A percentile compares a stretch with the other conserved stretches of the same genome.
Conservation (phyloP, 2,888 invertebrate species). For the Aspidiotus destructor region DNA sequence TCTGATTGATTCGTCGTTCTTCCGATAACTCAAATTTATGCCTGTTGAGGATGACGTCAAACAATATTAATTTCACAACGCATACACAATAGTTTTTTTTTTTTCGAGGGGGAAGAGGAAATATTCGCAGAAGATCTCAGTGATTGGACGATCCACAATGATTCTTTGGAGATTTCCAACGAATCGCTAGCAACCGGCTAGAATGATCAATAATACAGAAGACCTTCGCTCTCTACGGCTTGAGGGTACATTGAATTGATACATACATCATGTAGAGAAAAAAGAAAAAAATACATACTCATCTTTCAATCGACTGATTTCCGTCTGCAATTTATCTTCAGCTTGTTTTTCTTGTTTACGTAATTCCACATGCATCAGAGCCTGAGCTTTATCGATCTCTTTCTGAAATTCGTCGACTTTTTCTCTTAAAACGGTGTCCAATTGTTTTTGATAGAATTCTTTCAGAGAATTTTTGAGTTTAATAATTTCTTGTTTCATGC, state of each 20-base stretch:
- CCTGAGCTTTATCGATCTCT: conserved; percentile 20
- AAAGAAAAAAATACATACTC: background rate
- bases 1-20: conserved; percentile 24
- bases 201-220: too few relatives aligned
- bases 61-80: background rate
- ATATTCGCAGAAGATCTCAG: too few relatives aligned
- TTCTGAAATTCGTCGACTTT: conserved; percentile 34
- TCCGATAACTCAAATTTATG: conserved; percentile 28
- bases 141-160: too few relatives aligned
- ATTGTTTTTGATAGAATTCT: conserved; percentile 34
- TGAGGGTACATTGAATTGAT: too few relatives aligned
- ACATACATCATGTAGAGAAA: too few relatives aligned
- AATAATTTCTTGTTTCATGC: conserved; percentile 33
- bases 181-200: too few relatives aligned
- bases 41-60: conserved; percentile 5
- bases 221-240: too few relatives aligned
- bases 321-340: conserved; percentile 13
- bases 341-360: conserved; percentile 18
- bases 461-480: conserved; percentile 34
- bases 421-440: conserved; percentile 32
- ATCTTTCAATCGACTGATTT: conserved; percentile 14
- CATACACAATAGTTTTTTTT: background rate
- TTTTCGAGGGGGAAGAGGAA: too few relatives aligned
- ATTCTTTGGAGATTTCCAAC: too few relatives aligned
- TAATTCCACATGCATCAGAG: conserved; percentile 17